Evolutionary conservation across 2,113 vertebrate species (phyloP), one percentile per base, ranked within the genome.

Genomic region (Melierax canorus): DNA sequence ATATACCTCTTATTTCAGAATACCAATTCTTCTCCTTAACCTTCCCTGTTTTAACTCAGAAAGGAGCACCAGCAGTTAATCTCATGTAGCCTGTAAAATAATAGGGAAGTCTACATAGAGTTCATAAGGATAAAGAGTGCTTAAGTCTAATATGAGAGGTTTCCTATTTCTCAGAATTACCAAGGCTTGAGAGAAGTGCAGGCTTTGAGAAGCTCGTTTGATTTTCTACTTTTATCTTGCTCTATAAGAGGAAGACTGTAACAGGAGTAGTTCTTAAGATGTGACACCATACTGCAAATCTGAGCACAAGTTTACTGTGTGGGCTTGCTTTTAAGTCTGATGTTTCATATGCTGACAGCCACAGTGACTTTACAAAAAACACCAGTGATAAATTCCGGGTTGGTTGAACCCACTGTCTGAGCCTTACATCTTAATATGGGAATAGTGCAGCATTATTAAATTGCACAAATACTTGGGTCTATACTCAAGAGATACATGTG

Each of bases 341-440:
- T 86, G 48, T 95, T 97, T 96, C 64, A 45, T 66, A n/a, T 93
- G 88, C 74, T 83, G 77, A 93, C 71, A 93, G 74, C 71, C 77
- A 75, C 51, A 74, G 45, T 92, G 87, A 78, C 74, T 90, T 91
- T 87, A 81, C 43, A 92, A n/a, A 66, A 95, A 85, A 2, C 24
- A 88, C n/a, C 34, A 74, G 51, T 63, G 56, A 74, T 93, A 59
- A 89, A 93, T 62, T 96, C 38, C 14, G 68, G 58, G 12, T 76
- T 92, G 79, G 41, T 82, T 63, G 51, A 94, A 72, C 26, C 18
- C 21, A 18, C 58, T 90, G n/a, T 71, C 71, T 84, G 84, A 92
- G 58, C 27, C 23, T 93, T 93, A 23, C 46, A 17, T 96, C 71
- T 96, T 91, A 73, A 89, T 88, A 63, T 91, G 39, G 46, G 39